Evolutionary conservation across 2,797 vertebrate species (phyloP), one percentile per base, ranked within the genome.

Genomic region (Ataeniobius toweri): DNA sequence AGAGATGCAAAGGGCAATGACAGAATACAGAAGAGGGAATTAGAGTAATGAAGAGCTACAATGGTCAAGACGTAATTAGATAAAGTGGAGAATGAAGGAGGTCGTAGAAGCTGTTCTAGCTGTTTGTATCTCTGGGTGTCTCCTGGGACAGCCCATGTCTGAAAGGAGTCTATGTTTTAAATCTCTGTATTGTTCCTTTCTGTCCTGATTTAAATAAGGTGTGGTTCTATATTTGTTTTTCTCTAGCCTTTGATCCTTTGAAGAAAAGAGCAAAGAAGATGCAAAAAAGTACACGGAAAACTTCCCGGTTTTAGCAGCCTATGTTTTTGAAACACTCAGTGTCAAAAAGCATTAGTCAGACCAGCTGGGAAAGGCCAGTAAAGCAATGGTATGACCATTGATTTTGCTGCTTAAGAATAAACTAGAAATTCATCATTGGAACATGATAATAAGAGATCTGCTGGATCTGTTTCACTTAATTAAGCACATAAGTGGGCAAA

Each of bases 321-420:
- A 1, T 67, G 59, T 73, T 14, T 36, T 28, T 44, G 24, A 53
- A 24, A 39, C 51, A 69, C 59, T 80, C 77, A 73, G 44, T 86
- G 76, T 85, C 82, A 77, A 31, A 79, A 61, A 41, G 68, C 81
- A 87, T 89, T 84, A 82, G 75, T 72, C 76, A 83, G 41, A 7
- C 31, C 77, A 69, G 53, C 79, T 81, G 73, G 28, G 63, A 68
- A 36, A 44, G 77, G 71, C n/a, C 77, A 74, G 77, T 78, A 65
- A 82, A 79, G 20, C 1, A 16, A 65, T 68, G 46, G 31, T 80
- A 83, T 85, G 77, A 89, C 63, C 36, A 75, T 80, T 1, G 26
- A 86, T 83, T 84, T 26, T 46, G 24, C 20, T 69, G 65, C 28
- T 65, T 8, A 65, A 22, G 41, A 69, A 46, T 68, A n/a, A n/a